A percentile compares a stretch with the other conserved stretches of the same genome.
Evolutionary conservation across 2,797 vertebrate species (phyloP).

Genomic region (Decapterus maruadsi): DNA sequence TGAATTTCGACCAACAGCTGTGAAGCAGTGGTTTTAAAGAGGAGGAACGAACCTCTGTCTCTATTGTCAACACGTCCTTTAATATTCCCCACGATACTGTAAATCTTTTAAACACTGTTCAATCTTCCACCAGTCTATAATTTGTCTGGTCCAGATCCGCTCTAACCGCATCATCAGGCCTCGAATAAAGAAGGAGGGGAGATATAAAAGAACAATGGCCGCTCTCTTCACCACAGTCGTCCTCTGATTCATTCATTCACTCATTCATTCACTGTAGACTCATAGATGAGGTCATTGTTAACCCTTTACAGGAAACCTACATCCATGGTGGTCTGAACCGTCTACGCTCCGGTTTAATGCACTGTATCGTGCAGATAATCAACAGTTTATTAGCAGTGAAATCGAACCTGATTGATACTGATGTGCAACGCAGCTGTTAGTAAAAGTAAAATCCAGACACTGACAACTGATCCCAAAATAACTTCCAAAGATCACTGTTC

Average conservation of each 20-base stretch:
- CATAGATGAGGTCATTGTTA: slow-evolving; percentile 49
- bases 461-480: not conserved
- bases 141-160: slow-evolving; percentile 73
- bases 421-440: not conserved
- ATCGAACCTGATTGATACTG: not conserved
- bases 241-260: slow-evolving; percentile 4
- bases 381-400: not conserved
- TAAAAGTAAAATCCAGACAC: not conserved
- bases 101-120: slow-evolving; percentile 31
- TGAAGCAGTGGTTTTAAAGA: not conserved
- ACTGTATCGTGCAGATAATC: not conserved
- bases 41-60: slow-evolving; percentile 12
- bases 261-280: slow-evolving; percentile 26
- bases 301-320: slow-evolving; percentile 26
- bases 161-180: slow-evolving; percentile 47
- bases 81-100: not conserved
- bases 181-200: slow-evolving; percentile 36
- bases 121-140: slow-evolving; percentile 32
- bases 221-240: slow-evolving; percentile 43
- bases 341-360: not conserved
- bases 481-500: not conserved
- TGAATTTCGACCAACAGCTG: not conserved
- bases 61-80: slow-evolving; percentile 21
- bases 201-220: slow-evolving; percentile 56
- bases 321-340: not conserved